Evolutionary conservation across 2,113 vertebrate genomes (phyloP).

Genomic region (Psittacara wagleri): DNA sequence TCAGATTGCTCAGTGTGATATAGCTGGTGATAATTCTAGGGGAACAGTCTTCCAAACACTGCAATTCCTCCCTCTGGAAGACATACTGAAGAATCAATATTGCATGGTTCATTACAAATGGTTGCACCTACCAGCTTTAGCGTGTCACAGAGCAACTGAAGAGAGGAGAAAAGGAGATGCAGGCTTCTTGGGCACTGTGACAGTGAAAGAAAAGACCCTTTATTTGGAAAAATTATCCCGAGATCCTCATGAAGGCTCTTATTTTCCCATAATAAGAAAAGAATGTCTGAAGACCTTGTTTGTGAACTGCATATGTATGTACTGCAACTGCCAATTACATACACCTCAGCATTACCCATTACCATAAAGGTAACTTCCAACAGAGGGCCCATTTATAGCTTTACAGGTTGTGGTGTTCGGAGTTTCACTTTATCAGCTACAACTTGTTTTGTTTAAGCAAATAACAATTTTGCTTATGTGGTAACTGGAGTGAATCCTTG

Average conservation of each 20-base stretch:
- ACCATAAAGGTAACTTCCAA: background rate
- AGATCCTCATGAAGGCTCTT: background rate
- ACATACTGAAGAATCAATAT: background rate
- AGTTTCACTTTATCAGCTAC: background rate
- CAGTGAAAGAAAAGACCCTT: background rate
- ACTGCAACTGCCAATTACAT: background rate
- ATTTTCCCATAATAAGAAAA: background rate
- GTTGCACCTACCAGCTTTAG: background rate
- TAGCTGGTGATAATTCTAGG: background rate
- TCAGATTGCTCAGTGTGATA: background rate
- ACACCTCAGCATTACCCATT: background rate
- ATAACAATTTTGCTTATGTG: background rate
- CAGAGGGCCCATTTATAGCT: background rate
- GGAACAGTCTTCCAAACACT: background rate
- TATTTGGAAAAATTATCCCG: background rate
- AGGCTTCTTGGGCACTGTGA: background rate
- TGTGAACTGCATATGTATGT: fast-evolving
- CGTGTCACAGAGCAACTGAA: background rate
- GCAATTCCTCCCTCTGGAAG: background rate
- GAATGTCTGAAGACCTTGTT: background rate
- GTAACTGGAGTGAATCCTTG: background rate
- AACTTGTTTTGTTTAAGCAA: background rate
- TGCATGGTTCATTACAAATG: background rate
- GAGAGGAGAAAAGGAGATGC: background rate
- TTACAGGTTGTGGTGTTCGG: background rate